Percentiles rank a stretch among this genome's conserved stretches.
Conservation (phyloP, 1,140 invertebrate genomes). For the Periplaneta americana region DNA sequence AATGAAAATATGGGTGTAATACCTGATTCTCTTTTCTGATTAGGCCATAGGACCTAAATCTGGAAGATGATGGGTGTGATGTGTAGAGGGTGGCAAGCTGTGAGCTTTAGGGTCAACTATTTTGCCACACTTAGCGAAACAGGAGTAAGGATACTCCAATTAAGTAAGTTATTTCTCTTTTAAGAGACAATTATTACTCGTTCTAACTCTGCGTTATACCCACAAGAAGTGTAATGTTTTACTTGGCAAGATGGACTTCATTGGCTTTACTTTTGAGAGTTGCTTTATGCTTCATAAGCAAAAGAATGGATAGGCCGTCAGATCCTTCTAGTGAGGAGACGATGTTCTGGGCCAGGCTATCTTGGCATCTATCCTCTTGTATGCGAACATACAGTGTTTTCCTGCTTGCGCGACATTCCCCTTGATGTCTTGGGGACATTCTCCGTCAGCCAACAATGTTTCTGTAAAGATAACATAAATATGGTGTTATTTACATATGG, state of each 20-base stretch:
- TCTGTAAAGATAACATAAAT: conserved; percentile 70
- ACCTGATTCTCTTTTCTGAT: not conserved
- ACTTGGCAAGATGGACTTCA: not conserved
- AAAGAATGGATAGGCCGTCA: not conserved
- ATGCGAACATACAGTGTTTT: conserved; percentile 85
- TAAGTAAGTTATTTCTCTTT: not conserved
- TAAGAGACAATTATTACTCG: no score
- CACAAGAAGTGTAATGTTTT: not conserved
- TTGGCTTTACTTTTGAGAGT: no score
- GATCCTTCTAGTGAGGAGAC: conserved; percentile 25
- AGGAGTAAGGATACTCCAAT: not conserved
- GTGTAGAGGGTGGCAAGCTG: no score
- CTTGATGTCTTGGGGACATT: conserved; percentile 82
- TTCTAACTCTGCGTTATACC: not conserved
- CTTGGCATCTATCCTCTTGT: conserved; percentile 92
- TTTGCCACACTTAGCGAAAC: not conserved
- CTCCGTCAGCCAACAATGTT: conserved; percentile 77
- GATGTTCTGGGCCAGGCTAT: conserved; percentile 85
- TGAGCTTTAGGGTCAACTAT: not conserved
- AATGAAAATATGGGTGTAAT: not conserved
- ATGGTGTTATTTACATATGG: not conserved
- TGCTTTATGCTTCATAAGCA: no score
- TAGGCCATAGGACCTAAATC: no score
- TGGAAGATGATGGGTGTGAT: no score
- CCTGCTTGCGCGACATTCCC: conserved; percentile 57